Base-by-base conservation (phyloP, 2,113 vertebrate species). In the Falco punctatus region DNA sequence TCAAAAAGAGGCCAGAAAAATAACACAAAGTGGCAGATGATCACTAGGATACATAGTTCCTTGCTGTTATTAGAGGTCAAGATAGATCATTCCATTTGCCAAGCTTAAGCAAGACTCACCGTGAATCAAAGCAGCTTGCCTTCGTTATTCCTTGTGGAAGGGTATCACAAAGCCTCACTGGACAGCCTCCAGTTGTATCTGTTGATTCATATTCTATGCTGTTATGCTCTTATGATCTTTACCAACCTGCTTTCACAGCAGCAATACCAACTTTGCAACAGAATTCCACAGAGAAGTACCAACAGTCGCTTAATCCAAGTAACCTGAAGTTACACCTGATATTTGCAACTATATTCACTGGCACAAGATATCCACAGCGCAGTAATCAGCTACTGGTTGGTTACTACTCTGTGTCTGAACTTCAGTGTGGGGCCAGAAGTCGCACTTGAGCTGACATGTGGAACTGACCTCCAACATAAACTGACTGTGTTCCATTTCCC, bases 401-500 rank as follows among this genome's bases (percentile, higher is more conserved):
- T 28, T 38, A 46, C 33, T 32, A 7, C n/a, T 40, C 26, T 8
- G 26, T 18, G 13, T 52, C 13, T 74, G 27, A 85, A 44, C 38
- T 64, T 46, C 18, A 49, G 3, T 8, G 30, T 0, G 33, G 14
- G 38, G 19, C n/a, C 54, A 67, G 32, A 79, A 86, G 15, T 5
- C 42, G 20, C 24, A 51, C 35, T 4, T 3, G 6, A 74, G 15
- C 13, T 27, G 11, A 48, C 3, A 3, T 0, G 3, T 42, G 38
- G 40, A 87, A 85, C 13, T 42, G 27, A 44, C 22, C 27, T 74
- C 42, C 49, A 58, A 19, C 48, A 35, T 15, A 85, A 72, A 5
- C 32, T n/a, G 67, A 3, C 27, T 22, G 5, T 13, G 27, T 16
- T 73, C 54, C 7, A 2, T 13, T 38, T 15, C 16, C 40, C 35